Conservation (phyloP, 2,113 vertebrate genomes). For the Elaphurus davidianus region DNA sequence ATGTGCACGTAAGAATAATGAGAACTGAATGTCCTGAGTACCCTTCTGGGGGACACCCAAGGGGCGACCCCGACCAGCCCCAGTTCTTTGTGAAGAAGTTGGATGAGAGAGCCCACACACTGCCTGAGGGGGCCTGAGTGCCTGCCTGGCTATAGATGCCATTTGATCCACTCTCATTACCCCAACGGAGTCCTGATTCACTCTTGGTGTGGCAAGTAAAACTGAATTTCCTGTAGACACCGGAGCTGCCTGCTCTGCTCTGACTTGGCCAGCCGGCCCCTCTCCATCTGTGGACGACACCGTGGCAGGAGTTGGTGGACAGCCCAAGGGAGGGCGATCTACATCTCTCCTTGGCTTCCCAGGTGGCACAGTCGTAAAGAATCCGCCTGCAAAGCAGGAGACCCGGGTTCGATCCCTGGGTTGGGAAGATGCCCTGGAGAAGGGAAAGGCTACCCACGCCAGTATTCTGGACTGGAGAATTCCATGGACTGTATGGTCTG, state of each 20-base stretch:
- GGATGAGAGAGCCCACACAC: neutral
- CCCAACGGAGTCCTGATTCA: neutral
- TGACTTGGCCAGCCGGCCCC: neutral
- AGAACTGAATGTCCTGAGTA: neutral
- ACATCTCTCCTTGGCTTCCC: neutral
- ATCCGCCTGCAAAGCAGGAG: rapidly evolving
- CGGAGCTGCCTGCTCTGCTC: neutral
- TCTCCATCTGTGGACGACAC: neutral
- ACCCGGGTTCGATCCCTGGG: neutral
- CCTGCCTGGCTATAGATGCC: neutral
- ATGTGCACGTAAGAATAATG: neutral
- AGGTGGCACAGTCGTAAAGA: neutral
- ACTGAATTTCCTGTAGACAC: neutral
- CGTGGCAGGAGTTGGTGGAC: neutral
- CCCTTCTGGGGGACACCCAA: neutral
- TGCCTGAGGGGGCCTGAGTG: rapidly evolving
- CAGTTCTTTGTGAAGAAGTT: neutral
- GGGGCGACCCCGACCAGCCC: rapidly evolving
- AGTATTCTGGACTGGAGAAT: neutral
- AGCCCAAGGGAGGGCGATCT: neutral
- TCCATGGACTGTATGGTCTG: neutral
- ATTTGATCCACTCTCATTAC: neutral
- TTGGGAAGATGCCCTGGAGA: neutral
- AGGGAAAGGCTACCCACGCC: neutral
- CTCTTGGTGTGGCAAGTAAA: neutral